Evolutionary conservation across 2,797 vertebrate genomes (phyloP), one percentile per base, ranked within the genome.

Genomic region (Galaxias olidus): DNA sequence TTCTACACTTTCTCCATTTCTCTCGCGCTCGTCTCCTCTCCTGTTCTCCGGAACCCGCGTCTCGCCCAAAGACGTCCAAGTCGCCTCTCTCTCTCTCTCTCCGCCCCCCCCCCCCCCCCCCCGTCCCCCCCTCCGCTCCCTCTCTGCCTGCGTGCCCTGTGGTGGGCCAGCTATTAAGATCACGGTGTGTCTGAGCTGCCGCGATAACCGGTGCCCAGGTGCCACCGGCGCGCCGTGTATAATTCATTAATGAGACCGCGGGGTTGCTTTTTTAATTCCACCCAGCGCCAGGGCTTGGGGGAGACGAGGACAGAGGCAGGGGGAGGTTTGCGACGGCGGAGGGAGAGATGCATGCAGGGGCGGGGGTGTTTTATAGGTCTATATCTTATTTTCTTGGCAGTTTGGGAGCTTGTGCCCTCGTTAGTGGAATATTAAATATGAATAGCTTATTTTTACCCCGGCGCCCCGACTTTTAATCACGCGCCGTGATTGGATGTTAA

Each of bases 301-400:
- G 75, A 83, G 87, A 84, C 86, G 84, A 82, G 81, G 17, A 30
- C 4, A 68, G 72, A 86, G 49, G 15, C 30, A 9, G 10, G 20
- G 30, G 49, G 43, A 83, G 84, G 87, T 87, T 84, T 85, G 86
- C 44, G 61, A 45, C 46, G 5, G 40, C 4, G 30, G 13, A 41
- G 19, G 48, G 40, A 10, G 20, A n/a, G 13, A 53, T 11, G 12
- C 19, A 12, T 53, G 15, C 19, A 75, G 77, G 75, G 72, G 50
- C 63, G 51, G 58, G 14, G 59, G 71, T 53, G 59, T 64, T 68
- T 49, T 75, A 64, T n/a, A 73, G 70, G 69, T 75, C 61, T 82
- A 84, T 79, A 92, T 93, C 86, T 78, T 30, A 80, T 91, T 90
- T 89, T 88, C 86, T 89, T 90, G 91, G 89, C 90, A 91, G 87